phyloP scores from a whole-genome alignment of 1,140 invertebrate species.

The Saccostrea cuccullata region DNA sequence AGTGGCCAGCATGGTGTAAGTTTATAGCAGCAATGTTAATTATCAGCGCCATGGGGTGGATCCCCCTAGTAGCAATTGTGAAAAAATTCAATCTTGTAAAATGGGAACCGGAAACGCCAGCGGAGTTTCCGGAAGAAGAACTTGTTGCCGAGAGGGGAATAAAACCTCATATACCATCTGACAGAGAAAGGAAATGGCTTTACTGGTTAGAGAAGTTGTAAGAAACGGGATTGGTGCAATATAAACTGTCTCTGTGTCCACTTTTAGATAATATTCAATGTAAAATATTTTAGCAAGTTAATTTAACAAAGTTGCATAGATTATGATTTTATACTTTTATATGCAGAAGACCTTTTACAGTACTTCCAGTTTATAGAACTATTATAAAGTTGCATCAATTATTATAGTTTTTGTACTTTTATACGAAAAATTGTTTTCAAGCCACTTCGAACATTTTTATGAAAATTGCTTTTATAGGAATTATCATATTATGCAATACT shows the following conservation, averaged over 20 bases:
- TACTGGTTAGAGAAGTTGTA: conserved; percentile 52
- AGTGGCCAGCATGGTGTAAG: conserved; percentile 57
- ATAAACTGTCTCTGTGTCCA: not conserved
- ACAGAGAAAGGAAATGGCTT: conserved; percentile 56
- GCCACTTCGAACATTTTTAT: not conserved
- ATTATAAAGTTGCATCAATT: not conserved
- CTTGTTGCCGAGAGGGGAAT: conserved; percentile 45
- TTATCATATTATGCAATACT: no score
- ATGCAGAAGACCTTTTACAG: not conserved
- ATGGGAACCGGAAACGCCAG: conserved; percentile 48
- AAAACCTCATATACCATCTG: conserved; percentile 31
- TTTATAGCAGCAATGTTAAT: conserved; percentile 59
- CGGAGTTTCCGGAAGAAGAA: conserved; percentile 58
- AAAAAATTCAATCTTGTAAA: conserved; percentile 55
- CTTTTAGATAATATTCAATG: not conserved
- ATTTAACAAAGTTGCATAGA: no score
- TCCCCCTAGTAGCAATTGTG: conserved; percentile 56
- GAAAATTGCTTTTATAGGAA: no score
- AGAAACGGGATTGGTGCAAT: not conserved
- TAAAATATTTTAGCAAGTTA: not conserved
- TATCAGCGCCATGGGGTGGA: conserved; percentile 54
- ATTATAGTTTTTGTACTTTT: not conserved
- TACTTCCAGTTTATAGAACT: no score
- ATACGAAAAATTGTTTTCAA: not conserved
- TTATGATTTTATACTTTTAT: not conserved